Conservation (phyloP, 2,113 vertebrate genomes). For the Nesoenas mayeri region DNA sequence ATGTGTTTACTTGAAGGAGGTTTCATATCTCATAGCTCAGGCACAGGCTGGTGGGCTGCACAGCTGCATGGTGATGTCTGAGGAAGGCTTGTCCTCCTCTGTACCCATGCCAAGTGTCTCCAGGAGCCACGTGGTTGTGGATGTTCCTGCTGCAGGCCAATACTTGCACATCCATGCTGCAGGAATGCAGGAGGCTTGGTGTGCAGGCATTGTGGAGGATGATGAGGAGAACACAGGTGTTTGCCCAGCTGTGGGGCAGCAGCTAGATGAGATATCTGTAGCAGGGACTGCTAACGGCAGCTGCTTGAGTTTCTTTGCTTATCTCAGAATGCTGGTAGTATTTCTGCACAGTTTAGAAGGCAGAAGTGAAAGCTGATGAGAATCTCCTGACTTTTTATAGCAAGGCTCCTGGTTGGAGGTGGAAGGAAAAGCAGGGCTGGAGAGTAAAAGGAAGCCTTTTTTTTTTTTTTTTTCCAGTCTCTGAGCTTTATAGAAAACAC, state of each 20-base stretch:
- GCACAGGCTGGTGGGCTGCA: background rate
- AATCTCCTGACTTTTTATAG: constrained; percentile 56
- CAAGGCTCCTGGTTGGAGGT: constrained; percentile 44
- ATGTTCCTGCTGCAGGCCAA: background rate
- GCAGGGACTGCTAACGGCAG: background rate
- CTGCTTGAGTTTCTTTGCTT: constrained; percentile 18
- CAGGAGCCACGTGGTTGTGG: background rate
- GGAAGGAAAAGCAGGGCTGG: background rate
- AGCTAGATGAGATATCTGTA: background rate
- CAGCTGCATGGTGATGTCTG: background rate
- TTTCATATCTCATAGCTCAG: background rate
- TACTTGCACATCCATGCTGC: rapidly evolving
- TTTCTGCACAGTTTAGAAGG: constrained; percentile 61
- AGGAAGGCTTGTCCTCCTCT: background rate
- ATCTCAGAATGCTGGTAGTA: constrained; percentile 20
- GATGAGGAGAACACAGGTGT: background rate
- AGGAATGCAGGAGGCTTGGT: background rate
- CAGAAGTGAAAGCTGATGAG: constrained; percentile 59
- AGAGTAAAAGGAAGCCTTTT: background rate
- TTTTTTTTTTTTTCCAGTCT: background rate
- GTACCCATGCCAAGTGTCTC: background rate
- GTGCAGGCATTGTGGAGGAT: background rate
- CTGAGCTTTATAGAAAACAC: constrained; percentile 27
- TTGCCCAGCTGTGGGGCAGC: background rate
- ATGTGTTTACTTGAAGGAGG: background rate